Evolutionary conservation across 2,113 vertebrate genomes (phyloP).

Genomic region (Oryzias celebensis): DNA sequence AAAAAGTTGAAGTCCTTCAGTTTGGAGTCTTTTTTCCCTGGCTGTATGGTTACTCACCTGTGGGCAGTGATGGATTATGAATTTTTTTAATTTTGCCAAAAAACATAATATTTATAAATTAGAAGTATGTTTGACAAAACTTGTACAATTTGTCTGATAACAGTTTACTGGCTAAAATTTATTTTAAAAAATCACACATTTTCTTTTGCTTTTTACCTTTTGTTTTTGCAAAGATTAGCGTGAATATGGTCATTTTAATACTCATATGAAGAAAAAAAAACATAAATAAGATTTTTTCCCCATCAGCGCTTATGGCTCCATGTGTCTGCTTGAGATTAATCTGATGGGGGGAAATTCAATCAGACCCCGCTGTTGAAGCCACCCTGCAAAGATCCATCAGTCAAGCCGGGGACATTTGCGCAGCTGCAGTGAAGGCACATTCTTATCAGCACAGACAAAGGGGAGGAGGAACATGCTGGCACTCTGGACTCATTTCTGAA

Average conservation of each 20-base stretch:
- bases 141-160: background rate
- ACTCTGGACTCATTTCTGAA: slow-evolving; percentile 49
- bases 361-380: slow-evolving; percentile 60
- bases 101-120: no score
- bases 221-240: background rate
- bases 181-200: no score
- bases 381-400: slow-evolving; percentile 61
- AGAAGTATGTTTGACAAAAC: no score
- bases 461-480: slow-evolving; percentile 38
- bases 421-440: slow-evolving; percentile 46
- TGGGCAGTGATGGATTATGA: no score
- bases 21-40: no score
- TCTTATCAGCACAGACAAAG: slow-evolving; percentile 48
- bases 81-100: no score
- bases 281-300: slow-evolving; percentile 23
- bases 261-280: background rate
- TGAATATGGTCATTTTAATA: background rate
- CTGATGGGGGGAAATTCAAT: slow-evolving; percentile 62
- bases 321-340: slow-evolving; percentile 59
- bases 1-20: no score
- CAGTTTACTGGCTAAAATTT: no score
- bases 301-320: slow-evolving; percentile 20
- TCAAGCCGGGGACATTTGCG: slow-evolving; percentile 52
- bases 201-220: background rate
- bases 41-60: no score